Evolutionary conservation across 2,113 vertebrate genomes (phyloP).

Genomic region (Pelusios castaneus): DNA sequence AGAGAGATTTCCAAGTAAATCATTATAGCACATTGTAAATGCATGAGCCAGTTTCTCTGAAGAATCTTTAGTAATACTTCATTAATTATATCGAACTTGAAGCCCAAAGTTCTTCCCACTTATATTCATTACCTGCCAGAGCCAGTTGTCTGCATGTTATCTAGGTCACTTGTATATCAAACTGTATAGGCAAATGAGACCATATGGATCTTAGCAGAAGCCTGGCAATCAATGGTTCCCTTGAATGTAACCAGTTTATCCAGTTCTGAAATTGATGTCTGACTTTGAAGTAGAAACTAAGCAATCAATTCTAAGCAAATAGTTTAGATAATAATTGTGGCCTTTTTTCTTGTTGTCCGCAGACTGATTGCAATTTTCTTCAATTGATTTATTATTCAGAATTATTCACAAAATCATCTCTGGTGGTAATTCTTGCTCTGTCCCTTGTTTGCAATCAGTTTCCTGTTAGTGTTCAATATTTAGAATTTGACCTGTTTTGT

Average conservation of each 20-base stretch:
- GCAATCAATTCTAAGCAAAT: slow-evolving; percentile 22
- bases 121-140: slow-evolving; percentile 58
- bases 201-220: slow-evolving; percentile 4
- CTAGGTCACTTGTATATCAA: slow-evolving; percentile 51
- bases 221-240: not conserved
- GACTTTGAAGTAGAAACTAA: slow-evolving; percentile 30
- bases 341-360: not conserved
- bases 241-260: slow-evolving; percentile 15
- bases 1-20: slow-evolving; percentile 68
- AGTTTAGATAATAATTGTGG: not conserved
- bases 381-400: not conserved
- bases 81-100: slow-evolving; percentile 75
- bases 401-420: not conserved
- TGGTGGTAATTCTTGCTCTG: not conserved
- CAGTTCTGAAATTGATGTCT: not conserved
- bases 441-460: not conserved
- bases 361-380: slow-evolving; percentile 10
- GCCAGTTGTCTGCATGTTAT: slow-evolving; percentile 63
- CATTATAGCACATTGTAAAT: slow-evolving; percentile 72
- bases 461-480: not conserved
- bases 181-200: slow-evolving; percentile 48
- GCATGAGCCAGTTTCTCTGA: slow-evolving; percentile 63
- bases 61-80: slow-evolving; percentile 70
- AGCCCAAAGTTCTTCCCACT: slow-evolving; percentile 44
- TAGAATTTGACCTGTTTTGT: not conserved